Evolutionary conservation across 2,797 vertebrate genomes (phyloP), one percentile per base, ranked within the genome.

Genomic region (Anabas testudineus): DNA sequence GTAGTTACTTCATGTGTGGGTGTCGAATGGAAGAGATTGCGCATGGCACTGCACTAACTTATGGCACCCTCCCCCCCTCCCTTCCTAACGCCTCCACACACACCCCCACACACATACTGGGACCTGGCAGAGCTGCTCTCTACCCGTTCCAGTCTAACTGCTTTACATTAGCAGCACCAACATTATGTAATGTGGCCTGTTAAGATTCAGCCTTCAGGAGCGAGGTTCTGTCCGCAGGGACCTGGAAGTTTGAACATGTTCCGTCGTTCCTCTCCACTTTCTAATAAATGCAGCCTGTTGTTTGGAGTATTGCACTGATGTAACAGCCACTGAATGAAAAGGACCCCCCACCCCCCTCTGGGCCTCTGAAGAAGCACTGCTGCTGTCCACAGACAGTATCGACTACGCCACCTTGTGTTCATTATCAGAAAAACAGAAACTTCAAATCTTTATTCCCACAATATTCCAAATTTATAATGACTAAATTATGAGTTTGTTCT

Each of bases 1-100:
- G 79, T 60, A 77, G 75, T 83, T 80, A 61, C 70, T 87, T 83
- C 71, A 22, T 68, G 88, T 76, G 92, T 91, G 90, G 90, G 91
- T 66, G 91, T 82, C 61, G 68, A 88, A 80, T 68, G 71, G 89
- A 91, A 77, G 78, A 83, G 82, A 83, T 85, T 84, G 83, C 64
- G 37, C 88, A 90, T 83, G 85, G 87, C 87, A 88, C 74, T 43
- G 43, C 75, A 85, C 87, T 91, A 92, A 93, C 90, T 91, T 90
- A 91, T 87, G 87, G 83, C 84, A 84, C 87, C 79, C 49, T 8
- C 61, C 68, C 62, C 28, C 69, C 55, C 37, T 34, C 43, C 32
- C 62, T 70, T 86, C 74, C 71, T 71, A 75, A 87, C 89, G 82
- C 87, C 92, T 92, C 81, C 88, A 70, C 87, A 76, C 79, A 78